These are phyloP conservation scores for Carassius gibelio DNA, from an alignment of 2,113 vertebrate genomes.

Conservation along the genomic window DNA sequence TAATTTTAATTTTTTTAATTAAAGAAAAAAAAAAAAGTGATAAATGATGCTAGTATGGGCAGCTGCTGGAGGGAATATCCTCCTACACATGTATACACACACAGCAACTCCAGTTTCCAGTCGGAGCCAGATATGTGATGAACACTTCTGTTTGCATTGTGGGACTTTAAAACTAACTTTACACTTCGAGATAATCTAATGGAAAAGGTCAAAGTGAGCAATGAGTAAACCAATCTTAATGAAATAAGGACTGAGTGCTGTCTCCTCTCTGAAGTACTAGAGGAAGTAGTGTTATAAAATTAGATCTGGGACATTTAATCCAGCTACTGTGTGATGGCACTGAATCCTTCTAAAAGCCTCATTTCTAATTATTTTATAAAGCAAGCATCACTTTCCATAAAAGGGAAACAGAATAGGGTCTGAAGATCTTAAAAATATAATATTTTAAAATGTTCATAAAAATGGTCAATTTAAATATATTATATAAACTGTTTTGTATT, in stretches of 20 bases:
- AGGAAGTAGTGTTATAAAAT: conserved; percentile 38
- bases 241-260: conserved; percentile 25
- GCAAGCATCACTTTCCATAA: conserved; percentile 9
- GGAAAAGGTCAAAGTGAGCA: conserved; percentile 16
- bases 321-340: neutral
- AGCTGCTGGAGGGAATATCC: neutral
- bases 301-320: conserved; percentile 33
- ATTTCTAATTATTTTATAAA: conserved; percentile 28
- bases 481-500: neutral
- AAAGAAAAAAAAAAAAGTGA: neutral
- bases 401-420: neutral
- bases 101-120: neutral
- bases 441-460: neutral
- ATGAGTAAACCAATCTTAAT: conserved; percentile 24
- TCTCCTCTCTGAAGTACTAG: conserved; percentile 23
- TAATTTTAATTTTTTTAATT: neutral
- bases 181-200: neutral
- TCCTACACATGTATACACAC: neutral
- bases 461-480: neutral
- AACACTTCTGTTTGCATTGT: conserved; percentile 11
- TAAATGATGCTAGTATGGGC: neutral
- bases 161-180: neutral
- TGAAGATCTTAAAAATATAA: neutral
- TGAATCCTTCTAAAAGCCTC: conserved; percentile 1
- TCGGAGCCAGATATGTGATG: neutral